Base-by-base conservation (phyloP, 2,888 invertebrate genomes). In the Hecatera dysodea region DNA sequence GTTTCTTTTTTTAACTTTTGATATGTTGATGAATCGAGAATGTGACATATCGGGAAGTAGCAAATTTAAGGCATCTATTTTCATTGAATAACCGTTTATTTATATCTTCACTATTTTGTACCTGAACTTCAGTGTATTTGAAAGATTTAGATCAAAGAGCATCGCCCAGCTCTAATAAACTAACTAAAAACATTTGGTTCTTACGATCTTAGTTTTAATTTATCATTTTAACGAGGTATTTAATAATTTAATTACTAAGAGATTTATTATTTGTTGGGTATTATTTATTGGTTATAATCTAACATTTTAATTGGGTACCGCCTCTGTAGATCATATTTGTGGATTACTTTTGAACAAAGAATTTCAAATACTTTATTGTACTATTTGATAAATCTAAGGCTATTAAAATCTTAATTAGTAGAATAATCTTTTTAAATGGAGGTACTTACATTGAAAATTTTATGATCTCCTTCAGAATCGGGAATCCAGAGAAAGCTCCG, bases 311-410 rank as follows among this genome's bases (percentile, higher is more conserved):
- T 67, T 59, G 42, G 55, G 36, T 44, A 36, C 55, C 60, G 48
- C 11, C 36, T 61, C 44, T 36, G 48, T 72, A 22, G 48, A 61
- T 44, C 12, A 33, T 56, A 39, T 56, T 44, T 27, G 33, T 27
- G 55, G 42, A 75, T 67, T 72, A 52, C 55, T 44, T 48, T 22
- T 52, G 50, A 64, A 72, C 65, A 73, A 72, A 52, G 44, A 64
- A 64, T 52, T n/a, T 17, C 22, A 36, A 64, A 64, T 19, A 52
- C 9, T 24, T 52, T 24, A 17, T 29, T 64, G 8, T 72, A 4
- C 33, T 17, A 22, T 15, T 59, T 44, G 11, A 59, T 73, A 12
- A 24, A 39, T 65, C 27, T 44, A 2, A n/a, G 42, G n/a, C 44
- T 27, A 29, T 29, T 50, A n/a, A 36, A 46, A 29, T 73, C 36